These are phyloP conservation scores for Campylorhamphus procurvoides DNA, from an alignment of 2,113 vertebrate genomes.

Conservation along the genomic window DNA sequence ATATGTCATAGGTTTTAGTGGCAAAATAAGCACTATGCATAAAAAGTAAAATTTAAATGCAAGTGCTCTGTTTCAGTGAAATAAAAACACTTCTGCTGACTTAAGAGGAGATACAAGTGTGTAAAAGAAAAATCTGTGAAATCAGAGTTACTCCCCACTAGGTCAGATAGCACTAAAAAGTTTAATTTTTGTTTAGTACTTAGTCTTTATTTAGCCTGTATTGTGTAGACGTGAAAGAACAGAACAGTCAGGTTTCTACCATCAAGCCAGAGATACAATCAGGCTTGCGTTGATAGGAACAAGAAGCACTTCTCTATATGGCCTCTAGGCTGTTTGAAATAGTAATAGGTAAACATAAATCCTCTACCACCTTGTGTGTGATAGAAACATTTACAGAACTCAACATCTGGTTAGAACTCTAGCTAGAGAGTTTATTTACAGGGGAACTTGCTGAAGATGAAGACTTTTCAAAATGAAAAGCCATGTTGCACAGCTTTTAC, in stretches of 20 bases:
- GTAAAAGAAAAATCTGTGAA: neutral
- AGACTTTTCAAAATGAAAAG: neutral
- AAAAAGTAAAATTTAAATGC: neutral
- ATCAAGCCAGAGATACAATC: neutral
- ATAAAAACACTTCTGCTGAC: neutral
- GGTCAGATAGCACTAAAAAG: neutral
- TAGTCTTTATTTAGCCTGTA: neutral
- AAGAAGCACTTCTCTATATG: neutral
- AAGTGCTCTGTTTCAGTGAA: neutral
- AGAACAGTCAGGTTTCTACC: neutral
- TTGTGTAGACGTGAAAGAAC: neutral
- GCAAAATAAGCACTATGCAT: neutral
- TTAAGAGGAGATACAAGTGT: neutral
- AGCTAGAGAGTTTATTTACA: neutral
- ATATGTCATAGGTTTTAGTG: neutral
- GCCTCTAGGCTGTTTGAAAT: neutral
- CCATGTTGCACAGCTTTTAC: constrained; percentile 12
- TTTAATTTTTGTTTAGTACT: neutral
- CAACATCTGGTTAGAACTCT: neutral
- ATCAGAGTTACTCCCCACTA: neutral
- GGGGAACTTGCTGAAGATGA: neutral
- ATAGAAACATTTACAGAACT: neutral
- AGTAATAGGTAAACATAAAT: neutral
- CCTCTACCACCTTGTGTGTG: neutral
- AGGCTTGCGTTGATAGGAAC: neutral